Conservation (phyloP, 2,797 vertebrate genomes). For the Urophycis tenuis region DNA sequence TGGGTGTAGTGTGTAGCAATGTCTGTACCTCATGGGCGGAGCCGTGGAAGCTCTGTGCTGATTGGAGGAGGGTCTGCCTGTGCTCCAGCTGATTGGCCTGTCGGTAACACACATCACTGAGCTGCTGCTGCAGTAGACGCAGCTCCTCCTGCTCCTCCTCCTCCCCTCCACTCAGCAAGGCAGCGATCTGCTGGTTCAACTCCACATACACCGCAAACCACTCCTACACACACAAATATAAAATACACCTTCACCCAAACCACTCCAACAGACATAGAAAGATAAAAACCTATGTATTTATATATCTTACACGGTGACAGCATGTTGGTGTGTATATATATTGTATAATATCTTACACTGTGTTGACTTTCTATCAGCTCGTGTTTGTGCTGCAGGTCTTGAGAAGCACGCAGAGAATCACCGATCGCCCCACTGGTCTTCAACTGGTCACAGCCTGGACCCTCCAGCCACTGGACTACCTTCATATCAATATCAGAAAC, state of each 20-base stretch:
- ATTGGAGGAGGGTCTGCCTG: constrained; percentile 91
- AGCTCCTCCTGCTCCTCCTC: constrained; percentile 92
- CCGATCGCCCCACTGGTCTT: constrained; percentile 94
- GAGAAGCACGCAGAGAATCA: constrained; percentile 91
- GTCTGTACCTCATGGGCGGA: constrained; percentile 85
- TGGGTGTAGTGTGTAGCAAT: background rate
- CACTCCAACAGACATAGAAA: background rate
- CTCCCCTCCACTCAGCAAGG: constrained; percentile 90
- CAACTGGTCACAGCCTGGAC: constrained; percentile 92
- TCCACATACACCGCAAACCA: constrained; percentile 99
- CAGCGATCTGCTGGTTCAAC: constrained; percentile 96
- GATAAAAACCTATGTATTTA: background rate
- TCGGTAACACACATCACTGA: constrained; percentile 95
- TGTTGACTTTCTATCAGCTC: constrained; percentile 98
- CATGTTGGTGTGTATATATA: background rate
- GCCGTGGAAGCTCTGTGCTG: constrained; percentile 90
- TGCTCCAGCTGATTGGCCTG: constrained; percentile 96
- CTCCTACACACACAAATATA: constrained; percentile 68
- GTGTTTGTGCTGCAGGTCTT: constrained; percentile 94
- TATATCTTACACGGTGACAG: too few species aligned
- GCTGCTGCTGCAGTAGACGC: constrained; percentile 90
- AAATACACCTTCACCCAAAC: background rate
- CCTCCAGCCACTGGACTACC: constrained; percentile 99
- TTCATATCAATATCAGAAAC: constrained; percentile 37
- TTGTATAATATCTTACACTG: constrained; percentile 79